A percentile compares a stretch with the other conserved stretches of the same genome.
These are phyloP conservation scores for Podargus strigoides DNA, from an alignment of 2,797 vertebrate species.

Conservation along the genomic window DNA sequence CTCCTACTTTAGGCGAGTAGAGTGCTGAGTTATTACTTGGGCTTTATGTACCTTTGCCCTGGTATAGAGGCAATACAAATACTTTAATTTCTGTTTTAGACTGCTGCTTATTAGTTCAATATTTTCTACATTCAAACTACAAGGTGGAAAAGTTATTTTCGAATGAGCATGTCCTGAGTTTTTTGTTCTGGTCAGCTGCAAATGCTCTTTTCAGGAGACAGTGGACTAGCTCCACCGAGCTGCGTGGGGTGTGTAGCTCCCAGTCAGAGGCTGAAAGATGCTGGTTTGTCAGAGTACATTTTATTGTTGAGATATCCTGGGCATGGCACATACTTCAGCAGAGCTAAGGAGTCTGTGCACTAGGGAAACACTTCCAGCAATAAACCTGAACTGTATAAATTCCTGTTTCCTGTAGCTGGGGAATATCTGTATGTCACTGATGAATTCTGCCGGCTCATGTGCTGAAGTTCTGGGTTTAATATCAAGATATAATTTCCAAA, in stretches of 20 bases:
- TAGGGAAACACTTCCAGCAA: neutral
- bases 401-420: neutral
- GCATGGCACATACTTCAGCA: neutral
- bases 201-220: fast-evolving
- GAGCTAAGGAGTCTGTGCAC: neutral
- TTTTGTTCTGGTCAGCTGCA: neutral
- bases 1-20: neutral
- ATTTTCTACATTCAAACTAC: neutral
- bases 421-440: neutral
- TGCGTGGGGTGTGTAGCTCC: neutral
- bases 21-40: neutral
- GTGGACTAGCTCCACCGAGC: fast-evolving
- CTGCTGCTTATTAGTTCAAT: neutral
- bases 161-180: neutral
- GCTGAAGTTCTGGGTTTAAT: neutral
- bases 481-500: conserved; percentile 12
- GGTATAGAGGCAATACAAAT: neutral
- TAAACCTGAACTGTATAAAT: conserved; percentile 4
- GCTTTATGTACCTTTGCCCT: neutral
- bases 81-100: neutral
- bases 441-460: neutral
- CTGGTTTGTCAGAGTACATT: neutral
- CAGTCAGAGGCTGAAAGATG: neutral
- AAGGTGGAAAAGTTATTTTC: neutral
- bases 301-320: neutral